Percentiles rank a stretch among this genome's conserved stretches.
These are phyloP conservation scores for Dolichoris vasculosae DNA, from an alignment of 1,140 invertebrate species.

Conservation along the genomic window DNA sequence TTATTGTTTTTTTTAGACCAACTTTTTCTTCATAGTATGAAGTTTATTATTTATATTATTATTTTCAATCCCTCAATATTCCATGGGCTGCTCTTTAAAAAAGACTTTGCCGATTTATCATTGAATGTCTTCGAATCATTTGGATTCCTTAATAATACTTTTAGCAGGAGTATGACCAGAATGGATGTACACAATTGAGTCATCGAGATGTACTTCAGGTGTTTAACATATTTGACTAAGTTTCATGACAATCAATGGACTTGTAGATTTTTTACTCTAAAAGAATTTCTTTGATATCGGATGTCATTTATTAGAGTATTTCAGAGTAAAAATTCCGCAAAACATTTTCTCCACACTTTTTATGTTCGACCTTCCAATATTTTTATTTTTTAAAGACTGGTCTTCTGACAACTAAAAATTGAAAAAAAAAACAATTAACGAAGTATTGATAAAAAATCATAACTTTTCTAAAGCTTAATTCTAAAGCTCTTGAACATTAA, in stretches of 20 bases:
- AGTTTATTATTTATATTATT: conserved; percentile 2
- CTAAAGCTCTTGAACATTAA: too few relatives aligned
- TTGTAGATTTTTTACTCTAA: conserved; percentile 51
- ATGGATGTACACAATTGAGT: conserved; percentile 65
- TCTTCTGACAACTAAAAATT: not conserved
- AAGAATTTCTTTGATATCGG: conserved; percentile 52
- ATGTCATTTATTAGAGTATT: not conserved
- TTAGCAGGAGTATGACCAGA: conserved; percentile 66
- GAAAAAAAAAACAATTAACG: not conserved
- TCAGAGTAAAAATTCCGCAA: conserved; percentile 15
- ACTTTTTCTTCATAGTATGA: too few relatives aligned
- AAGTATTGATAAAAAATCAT: not conserved
- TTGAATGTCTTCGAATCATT: conserved; percentile 36
- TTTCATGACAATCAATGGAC: conserved; percentile 64
- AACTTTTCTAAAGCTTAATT: not conserved
- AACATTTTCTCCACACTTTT: not conserved
- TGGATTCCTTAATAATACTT: conserved; percentile 66
- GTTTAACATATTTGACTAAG: conserved; percentile 65
- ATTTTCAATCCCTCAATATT: conserved; percentile 1
- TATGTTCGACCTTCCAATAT: not conserved
- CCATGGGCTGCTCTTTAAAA: conserved; percentile 49
- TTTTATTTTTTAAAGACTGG: not conserved
- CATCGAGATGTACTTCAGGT: conserved; percentile 64
- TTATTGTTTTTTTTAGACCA: too few relatives aligned
- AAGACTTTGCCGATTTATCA: conserved; percentile 54